Evolutionary conservation across 1,140 invertebrate genomes (phyloP).

Genomic region (Drosophila punjabiensis): DNA sequence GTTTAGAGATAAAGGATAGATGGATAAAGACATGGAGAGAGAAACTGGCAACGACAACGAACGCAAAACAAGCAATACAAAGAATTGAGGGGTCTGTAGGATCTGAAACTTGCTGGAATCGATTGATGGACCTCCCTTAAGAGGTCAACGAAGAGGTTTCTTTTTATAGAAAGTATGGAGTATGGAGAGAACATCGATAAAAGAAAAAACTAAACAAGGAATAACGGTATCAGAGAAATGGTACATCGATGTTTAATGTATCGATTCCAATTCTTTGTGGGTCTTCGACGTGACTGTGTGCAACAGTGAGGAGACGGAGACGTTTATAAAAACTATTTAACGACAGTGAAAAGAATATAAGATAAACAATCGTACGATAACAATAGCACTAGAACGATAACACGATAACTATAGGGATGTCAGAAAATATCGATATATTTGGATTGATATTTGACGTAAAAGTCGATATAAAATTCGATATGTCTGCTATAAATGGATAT

Average conservation of each 20-base stretch:
- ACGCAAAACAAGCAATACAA: conserved; percentile 49
- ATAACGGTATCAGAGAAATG: background rate
- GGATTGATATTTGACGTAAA: background rate
- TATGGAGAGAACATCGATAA: background rate
- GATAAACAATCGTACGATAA: conserved; percentile 2
- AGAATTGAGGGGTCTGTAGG: background rate
- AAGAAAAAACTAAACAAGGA: background rate
- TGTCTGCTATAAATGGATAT: background rate
- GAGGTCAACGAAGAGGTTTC: background rate
- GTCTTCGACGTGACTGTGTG: conserved; percentile 23
- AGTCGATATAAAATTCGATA: background rate
- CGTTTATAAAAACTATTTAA: background rate
- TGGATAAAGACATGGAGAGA: conserved; percentile 27
- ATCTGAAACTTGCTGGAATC: background rate
- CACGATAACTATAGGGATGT: background rate
- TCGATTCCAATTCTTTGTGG: conserved; percentile 38
- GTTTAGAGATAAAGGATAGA: conserved; percentile 29
- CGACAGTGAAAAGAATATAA: conserved; percentile 2
- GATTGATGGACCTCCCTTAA: background rate
- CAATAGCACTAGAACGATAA: conserved; percentile 8
- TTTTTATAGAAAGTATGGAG: background rate
- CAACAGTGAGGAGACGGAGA: background rate
- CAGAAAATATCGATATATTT: background rate
- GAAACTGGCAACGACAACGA: conserved; percentile 17
- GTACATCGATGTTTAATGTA: background rate